These are phyloP conservation scores for Thereva nobilitata DNA, from an alignment of 2,888 invertebrate genomes.

Conservation along the genomic window DNA sequence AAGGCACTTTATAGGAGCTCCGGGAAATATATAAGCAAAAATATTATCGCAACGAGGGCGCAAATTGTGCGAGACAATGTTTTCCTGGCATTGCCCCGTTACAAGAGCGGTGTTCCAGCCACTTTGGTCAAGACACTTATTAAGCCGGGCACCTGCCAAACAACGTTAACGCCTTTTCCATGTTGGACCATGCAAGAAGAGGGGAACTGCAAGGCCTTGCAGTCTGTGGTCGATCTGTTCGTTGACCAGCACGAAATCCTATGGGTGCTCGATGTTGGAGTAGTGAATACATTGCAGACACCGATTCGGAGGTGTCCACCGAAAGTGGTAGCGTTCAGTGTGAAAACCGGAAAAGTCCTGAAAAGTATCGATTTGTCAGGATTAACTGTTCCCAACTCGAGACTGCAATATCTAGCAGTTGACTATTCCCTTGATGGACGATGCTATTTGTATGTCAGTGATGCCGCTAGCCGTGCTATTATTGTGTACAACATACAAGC, in stretches of 20 bases:
- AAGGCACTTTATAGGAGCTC: constrained; percentile 63
- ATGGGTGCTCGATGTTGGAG: constrained; percentile 74
- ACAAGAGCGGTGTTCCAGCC: constrained; percentile 68
- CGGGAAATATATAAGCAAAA: constrained; percentile 63
- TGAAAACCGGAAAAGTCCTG: constrained; percentile 65
- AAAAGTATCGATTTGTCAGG: constrained; percentile 66
- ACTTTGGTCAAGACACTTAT: constrained; percentile 65
- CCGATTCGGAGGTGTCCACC: constrained; percentile 70
- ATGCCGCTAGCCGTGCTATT: constrained; percentile 70
- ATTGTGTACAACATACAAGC: constrained; percentile 69
- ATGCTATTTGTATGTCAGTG: constrained; percentile 67
- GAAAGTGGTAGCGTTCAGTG: constrained; percentile 68
- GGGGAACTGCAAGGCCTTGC: constrained; percentile 67
- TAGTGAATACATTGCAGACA: constrained; percentile 68
- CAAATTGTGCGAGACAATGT: constrained; percentile 64
- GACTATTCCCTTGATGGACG: constrained; percentile 68
- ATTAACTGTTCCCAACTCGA: constrained; percentile 63
- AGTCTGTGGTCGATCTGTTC: constrained; percentile 71
- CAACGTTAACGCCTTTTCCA: constrained; percentile 65
- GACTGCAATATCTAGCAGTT: constrained; percentile 70
- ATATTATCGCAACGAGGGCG: constrained; percentile 65
- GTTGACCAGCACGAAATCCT: constrained; percentile 67
- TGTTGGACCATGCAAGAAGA: constrained; percentile 68
- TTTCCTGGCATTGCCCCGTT: constrained; percentile 64
- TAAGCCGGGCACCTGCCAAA: constrained; percentile 59